Base-by-base conservation (phyloP, 2,888 invertebrate genomes). In the Acronicta aceris region DNA sequence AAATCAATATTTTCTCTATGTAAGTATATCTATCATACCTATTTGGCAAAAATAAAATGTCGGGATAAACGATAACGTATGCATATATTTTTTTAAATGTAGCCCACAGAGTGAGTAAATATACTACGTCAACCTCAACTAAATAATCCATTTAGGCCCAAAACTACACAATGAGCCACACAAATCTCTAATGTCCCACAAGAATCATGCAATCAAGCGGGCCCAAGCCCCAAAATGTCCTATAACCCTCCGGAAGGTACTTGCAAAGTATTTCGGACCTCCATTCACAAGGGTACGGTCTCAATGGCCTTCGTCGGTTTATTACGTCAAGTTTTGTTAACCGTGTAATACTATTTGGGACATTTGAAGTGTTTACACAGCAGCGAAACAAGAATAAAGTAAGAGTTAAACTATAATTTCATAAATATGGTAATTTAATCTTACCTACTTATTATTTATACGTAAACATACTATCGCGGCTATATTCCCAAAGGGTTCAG, bases 211-310 rank as follows among this genome's bases (percentile, higher is more conserved):
- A 45, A 45, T 56, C 42, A 50, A 59, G 17, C 15, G n/a, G 30
- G 6, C 49, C 36, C 10, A 16, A 38, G 7, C 21, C 21, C 16
- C 57, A 56, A 55, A 65, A 65, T 52, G 59, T 41, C 12, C 57
- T 50, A 50, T 67, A 63, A 74, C 48, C 40, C 25, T 40, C 42
- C 56, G 53, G 36, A 59, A 53, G 30, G 59, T 33, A 65, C 49
- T 71, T 57, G 54, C 65, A 36, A 68, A 68, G 57, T 68, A 74
- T 74, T 74, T 55, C 42, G 62, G 60, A 46, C 68, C 53, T 41
- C 56, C 33, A 74, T 71, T 71, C 56, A 47, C 48, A n/a, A 64
- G 61, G 67, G 67, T 66, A 40, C 52, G 61, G 47, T 55, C 64
- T 57, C 54, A 40, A 56, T 56, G 56, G 56, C 38, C 47, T 55